Percentiles rank a stretch among this genome's conserved stretches.
These are phyloP conservation scores for Trachurus trachurus DNA, from an alignment of 2,797 vertebrate species.

Conservation along the genomic window DNA sequence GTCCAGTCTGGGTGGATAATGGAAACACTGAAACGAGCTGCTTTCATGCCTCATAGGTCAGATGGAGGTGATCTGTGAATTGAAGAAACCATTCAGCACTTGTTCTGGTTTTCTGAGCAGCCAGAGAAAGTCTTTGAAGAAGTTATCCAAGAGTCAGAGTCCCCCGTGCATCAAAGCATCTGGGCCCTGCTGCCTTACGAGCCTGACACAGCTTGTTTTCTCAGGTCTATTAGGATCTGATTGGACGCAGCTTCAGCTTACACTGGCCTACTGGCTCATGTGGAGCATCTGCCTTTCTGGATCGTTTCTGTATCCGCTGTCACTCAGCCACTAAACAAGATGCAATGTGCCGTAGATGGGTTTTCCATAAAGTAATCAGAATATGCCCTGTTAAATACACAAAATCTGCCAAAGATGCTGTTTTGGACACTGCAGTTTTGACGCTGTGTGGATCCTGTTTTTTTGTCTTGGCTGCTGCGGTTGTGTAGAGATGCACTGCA, in stretches of 20 bases:
- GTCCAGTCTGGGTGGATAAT: slow-evolving; percentile 26
- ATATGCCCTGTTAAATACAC: no score
- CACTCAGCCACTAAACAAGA: background rate
- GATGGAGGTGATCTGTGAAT: slow-evolving; percentile 4
- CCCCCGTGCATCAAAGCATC: slow-evolving; percentile 20
- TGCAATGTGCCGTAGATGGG: background rate
- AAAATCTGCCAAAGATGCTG: background rate
- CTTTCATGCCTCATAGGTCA: background rate
- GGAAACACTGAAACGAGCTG: background rate
- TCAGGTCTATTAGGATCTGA: background rate
- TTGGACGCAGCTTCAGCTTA: background rate
- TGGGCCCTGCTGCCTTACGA: background rate
- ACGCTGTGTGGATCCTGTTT: no score
- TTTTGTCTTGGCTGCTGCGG: no score
- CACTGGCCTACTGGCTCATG: background rate
- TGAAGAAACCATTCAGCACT: background rate
- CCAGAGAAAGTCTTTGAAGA: slow-evolving; percentile 31
- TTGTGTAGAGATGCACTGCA: no score
- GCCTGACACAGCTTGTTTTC: background rate
- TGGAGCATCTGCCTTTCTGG: background rate
- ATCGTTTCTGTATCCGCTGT: background rate
- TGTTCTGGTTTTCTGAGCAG: background rate
- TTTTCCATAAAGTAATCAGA: background rate
- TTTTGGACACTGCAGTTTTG: no score
- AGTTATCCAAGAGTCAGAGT: background rate